Conservation (phyloP, 2,888 invertebrate species). For the Drosophila macrospina region DNA sequence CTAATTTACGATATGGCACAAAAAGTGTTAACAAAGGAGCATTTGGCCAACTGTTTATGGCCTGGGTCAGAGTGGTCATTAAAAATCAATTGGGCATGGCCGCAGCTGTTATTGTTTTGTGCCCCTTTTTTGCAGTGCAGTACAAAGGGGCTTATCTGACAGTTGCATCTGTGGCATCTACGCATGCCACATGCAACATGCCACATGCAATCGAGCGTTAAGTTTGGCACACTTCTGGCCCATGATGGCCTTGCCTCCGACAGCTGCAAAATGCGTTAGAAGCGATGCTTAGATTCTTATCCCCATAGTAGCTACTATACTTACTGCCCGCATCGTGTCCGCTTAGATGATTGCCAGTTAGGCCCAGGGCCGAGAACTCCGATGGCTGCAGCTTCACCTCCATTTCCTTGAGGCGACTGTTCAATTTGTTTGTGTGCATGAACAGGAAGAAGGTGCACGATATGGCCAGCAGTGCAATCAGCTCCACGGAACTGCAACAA, state of each 20-base stretch:
- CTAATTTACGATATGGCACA: conserved; percentile 63
- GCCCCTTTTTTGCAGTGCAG: neutral
- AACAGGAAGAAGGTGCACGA: conserved; percentile 94
- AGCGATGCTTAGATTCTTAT: conserved; percentile 41
- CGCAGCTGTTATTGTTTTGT: conserved; percentile 17
- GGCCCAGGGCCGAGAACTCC: conserved; percentile 86
- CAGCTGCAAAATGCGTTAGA: conserved; percentile 28
- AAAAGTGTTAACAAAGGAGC: conserved; percentile 57
- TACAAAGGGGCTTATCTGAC: conserved; percentile 36
- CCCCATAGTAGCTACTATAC: conserved; percentile 82
- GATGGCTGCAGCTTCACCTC: conserved; percentile 90
- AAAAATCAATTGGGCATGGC: conserved; percentile 75
- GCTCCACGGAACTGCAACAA: conserved; percentile 91
- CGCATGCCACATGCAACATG: conserved; percentile 31
- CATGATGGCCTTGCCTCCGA: conserved; percentile 35
- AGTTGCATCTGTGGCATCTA: conserved; percentile 35
- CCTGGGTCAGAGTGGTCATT: conserved; percentile 72
- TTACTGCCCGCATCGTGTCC: conserved; percentile 83
- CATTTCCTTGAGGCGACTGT: conserved; percentile 92
- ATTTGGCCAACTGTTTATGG: conserved; percentile 37
- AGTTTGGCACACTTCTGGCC: conserved; percentile 52
- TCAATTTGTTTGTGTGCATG: conserved; percentile 93
- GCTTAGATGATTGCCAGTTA: conserved; percentile 84
- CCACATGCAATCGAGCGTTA: conserved; percentile 50
- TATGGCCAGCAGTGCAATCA: conserved; percentile 92